Conservation (phyloP, 2,888 invertebrate species). For the Standfussiana lucernea region DNA sequence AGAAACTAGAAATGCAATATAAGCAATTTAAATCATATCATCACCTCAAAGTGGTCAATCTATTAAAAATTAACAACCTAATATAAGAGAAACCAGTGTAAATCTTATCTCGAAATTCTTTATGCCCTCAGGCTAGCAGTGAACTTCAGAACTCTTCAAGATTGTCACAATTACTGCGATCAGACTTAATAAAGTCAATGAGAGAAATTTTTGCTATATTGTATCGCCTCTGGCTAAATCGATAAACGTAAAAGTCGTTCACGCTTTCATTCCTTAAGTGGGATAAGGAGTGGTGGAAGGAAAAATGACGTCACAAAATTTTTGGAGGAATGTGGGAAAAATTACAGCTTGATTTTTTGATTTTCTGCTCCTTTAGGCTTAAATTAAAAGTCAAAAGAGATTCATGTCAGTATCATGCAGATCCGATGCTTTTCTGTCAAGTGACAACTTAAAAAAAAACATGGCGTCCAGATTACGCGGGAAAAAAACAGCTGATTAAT, state of each 20-base stretch:
- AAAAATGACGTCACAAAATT: conserved; percentile 25
- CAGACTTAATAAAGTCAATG: conserved; percentile 56
- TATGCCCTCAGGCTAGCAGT: conserved; percentile 53
- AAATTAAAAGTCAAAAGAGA: neutral
- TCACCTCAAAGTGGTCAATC: neutral
- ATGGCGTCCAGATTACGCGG: conserved; percentile 19
- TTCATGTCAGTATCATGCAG: neutral
- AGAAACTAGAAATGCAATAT: neutral
- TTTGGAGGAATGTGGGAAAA: conserved; percentile 1
- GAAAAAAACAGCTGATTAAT: conserved; percentile 24
- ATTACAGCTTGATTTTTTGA: neutral
- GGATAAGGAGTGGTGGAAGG: conserved; percentile 6
- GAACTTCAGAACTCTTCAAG: conserved; percentile 51
- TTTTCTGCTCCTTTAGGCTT: neutral
- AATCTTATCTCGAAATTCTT: conserved; percentile 35
- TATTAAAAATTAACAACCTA: conserved; percentile 8
- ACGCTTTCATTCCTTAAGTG: conserved; percentile 49
- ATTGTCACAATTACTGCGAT: conserved; percentile 54
- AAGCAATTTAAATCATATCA: neutral
- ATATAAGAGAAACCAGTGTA: conserved; percentile 36
- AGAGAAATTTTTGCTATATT: conserved; percentile 57
- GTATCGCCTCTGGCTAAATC: conserved; percentile 53
- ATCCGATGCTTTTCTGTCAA: neutral
- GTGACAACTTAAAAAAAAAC: neutral
- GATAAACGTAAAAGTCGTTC: conserved; percentile 51